Evolutionary conservation across 2,888 invertebrate species (phyloP).

Genomic region (Ornithoptera alexandrae): DNA sequence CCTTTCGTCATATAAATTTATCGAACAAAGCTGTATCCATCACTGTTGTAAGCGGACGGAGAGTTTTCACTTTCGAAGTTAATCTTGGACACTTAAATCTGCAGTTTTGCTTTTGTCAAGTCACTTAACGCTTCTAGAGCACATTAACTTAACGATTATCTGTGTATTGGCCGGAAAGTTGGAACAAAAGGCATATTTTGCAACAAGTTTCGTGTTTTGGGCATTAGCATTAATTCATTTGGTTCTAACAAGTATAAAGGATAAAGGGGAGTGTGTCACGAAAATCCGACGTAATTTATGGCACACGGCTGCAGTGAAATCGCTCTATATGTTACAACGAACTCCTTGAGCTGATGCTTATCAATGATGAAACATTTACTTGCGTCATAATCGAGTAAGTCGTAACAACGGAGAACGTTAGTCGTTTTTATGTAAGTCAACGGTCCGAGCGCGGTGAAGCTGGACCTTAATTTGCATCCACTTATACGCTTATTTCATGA

Average conservation of each 20-base stretch:
- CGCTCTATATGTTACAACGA: slow-evolving; percentile 37
- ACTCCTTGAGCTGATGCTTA: slow-evolving; percentile 30
- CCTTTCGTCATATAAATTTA: no score
- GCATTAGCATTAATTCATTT: slow-evolving; percentile 43
- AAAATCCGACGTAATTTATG: slow-evolving; percentile 28
- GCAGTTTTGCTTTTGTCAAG: neutral
- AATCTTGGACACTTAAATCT: neutral
- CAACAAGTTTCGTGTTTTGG: slow-evolving; percentile 45
- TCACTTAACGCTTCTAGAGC: slow-evolving; percentile 3
- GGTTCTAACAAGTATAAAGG: slow-evolving; percentile 38
- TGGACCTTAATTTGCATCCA: slow-evolving; percentile 17
- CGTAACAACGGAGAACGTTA: slow-evolving; percentile 15
- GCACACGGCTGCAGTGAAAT: slow-evolving; percentile 34
- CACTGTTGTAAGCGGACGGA: neutral
- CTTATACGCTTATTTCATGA: neutral
- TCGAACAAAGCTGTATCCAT: no score
- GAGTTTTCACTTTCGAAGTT: neutral
- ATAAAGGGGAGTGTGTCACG: slow-evolving; percentile 10
- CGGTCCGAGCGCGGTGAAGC: slow-evolving; percentile 2
- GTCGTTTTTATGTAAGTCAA: slow-evolving; percentile 11
- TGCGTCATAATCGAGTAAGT: slow-evolving; percentile 25
- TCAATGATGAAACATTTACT: slow-evolving; percentile 31
- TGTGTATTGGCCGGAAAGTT: slow-evolving; percentile 34
- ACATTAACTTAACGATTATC: slow-evolving; percentile 33
- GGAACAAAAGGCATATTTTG: slow-evolving; percentile 25